Evolutionary conservation across 2,888 invertebrate genomes (phyloP), one percentile per base, ranked within the genome.

Genomic region (Bruchidius siliquastri): DNA sequence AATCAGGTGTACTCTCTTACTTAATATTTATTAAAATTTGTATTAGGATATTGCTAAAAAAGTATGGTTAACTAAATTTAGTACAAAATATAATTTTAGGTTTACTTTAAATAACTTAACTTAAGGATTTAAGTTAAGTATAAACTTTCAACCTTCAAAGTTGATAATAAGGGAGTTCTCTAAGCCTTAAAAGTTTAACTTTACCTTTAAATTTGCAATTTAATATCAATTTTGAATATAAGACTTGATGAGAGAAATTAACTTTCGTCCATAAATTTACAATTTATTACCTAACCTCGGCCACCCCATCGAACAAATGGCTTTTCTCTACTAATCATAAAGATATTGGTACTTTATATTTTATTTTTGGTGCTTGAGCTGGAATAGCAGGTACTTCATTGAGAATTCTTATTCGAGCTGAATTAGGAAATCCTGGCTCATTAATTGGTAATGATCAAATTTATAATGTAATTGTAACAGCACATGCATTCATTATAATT

Each of bases 401-500:
- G 87, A 93, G 93, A 79, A 82, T 93, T 79, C 77, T 93, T 86
- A 93, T 94, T 88, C 93, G 93, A 78, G 85, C 90, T 76, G 93
- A 94, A 89, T 87, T 94, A 88, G 90, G 91, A 22, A 90, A 87
- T n/a, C 90, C 92, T 0, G 91, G 92, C 20, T 88, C 88, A 71
- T 87, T 93, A 86, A 90, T 94, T 88, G 90, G 90, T 13, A 90
- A 93, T 88, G 92, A 93, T 82, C 92, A 26, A 26, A 70, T 22
- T 26, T 69, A 20, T 89, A 94, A 95, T 86, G 90, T 91, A 76
- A 90, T 94, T 88, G 91, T 94, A 0, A 94, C 94, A 49, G 91
- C 92, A 10, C 94, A 94, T 88, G 94, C 93, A 73, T 92, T 94
- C 87, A 87, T 94, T 84, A 94, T 94, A 91, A 93, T 94, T 91